Conservation (phyloP, 1,140 invertebrate genomes). For the Lucilia sericata region DNA sequence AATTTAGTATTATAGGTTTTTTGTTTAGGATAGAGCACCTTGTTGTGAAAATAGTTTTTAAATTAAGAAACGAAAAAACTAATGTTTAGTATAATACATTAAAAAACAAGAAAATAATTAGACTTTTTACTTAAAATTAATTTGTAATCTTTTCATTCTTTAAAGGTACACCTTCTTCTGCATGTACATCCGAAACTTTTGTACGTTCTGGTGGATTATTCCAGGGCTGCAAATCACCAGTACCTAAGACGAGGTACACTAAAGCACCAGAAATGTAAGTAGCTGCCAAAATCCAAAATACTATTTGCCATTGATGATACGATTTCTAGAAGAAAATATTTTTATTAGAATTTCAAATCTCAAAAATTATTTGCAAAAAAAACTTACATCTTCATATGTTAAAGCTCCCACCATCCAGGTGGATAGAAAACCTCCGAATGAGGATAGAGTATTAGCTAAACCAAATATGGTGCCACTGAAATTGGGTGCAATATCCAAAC, state of each 20-base stretch:
- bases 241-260: conserved; percentile 77
- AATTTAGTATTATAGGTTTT: neutral
- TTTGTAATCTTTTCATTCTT: conserved; percentile 56
- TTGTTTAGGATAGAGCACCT: conserved; percentile 34
- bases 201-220: conserved; percentile 65
- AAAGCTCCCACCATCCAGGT: conserved; percentile 86
- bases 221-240: conserved; percentile 76
- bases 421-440: conserved; percentile 87
- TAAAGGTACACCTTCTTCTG: conserved; percentile 64
- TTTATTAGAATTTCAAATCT: too few species aligned
- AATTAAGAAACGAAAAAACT: neutral
- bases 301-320: conserved; percentile 83
- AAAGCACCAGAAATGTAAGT: conserved; percentile 80
- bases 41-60: neutral
- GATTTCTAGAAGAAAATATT: conserved; percentile 73
- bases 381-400: conserved; percentile 78
- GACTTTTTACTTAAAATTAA: neutral
- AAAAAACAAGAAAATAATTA: neutral
- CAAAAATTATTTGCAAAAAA: neutral
- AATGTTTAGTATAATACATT: conserved; percentile 24
- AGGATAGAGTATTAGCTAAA: conserved; percentile 89
- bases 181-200: conserved; percentile 52
- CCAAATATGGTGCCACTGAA: conserved; percentile 93
- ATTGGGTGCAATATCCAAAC: conserved; percentile 89
- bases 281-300: conserved; percentile 84